phyloP scores from a whole-genome alignment of 2,797 vertebrate genomes.

The Phyllotis vaccarum region DNA sequence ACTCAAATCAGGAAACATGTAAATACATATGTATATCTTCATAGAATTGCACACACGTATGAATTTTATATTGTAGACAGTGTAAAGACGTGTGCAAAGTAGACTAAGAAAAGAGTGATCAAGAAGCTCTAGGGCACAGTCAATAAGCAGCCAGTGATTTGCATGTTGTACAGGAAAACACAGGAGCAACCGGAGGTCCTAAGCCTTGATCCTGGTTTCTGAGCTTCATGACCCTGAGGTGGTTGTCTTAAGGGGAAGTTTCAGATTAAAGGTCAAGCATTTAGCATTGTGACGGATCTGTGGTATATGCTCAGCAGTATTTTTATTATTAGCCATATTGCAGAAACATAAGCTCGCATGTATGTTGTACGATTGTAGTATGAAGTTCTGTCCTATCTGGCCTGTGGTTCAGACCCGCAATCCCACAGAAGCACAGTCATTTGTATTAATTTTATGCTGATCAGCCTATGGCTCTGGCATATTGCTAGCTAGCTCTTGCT shows the following conservation, averaged over 20 bases:
- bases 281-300: not conserved
- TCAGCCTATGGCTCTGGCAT: too few species aligned
- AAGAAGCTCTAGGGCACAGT: not conserved
- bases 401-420: too few species aligned
- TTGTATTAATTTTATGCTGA: too few species aligned
- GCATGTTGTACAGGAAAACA: not conserved
- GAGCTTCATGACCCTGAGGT: not conserved
- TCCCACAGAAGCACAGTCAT: too few species aligned
- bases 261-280: not conserved
- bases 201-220: not conserved
- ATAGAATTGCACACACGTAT: not conserved
- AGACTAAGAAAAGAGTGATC: not conserved
- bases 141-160: not conserved
- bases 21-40: not conserved
- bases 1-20: conserved; percentile 46
- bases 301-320: not conserved
- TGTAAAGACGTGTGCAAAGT: not conserved
- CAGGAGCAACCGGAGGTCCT: not conserved
- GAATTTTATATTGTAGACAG: conserved; percentile 18
- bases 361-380: too few species aligned
- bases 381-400: too few species aligned
- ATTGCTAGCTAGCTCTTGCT: too few species aligned
- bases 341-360: not conserved
- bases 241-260: not conserved
- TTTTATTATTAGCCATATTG: not conserved